Evolutionary conservation across 2,888 invertebrate species (phyloP).

Genomic region (Megaustenia siamemsis): DNA sequence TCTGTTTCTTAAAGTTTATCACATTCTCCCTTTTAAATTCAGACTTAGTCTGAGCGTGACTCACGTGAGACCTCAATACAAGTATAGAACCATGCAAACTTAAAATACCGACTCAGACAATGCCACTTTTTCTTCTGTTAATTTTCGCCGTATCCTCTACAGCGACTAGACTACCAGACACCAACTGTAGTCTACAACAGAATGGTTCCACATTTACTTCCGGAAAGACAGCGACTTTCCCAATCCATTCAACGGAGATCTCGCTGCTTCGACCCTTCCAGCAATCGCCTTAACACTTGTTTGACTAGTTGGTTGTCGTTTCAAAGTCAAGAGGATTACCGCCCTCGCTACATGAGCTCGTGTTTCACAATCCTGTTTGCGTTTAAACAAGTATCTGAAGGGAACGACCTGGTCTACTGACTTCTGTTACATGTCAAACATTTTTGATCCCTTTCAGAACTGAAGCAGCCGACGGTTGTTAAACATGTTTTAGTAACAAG

Average conservation of each 20-base stretch:
- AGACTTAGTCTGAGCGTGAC: no score
- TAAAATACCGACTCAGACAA: no score
- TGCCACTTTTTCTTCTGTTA: no score
- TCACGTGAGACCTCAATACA: no score
- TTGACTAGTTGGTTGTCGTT: conserved; percentile 36
- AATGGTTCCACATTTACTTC: neutral
- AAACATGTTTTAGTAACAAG: conserved; percentile 26
- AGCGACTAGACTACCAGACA: neutral
- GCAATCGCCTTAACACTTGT: conserved; percentile 12
- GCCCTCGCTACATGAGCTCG: neutral
- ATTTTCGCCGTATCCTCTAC: neutral
- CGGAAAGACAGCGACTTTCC: conserved; percentile 12
- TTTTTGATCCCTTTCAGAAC: neutral
- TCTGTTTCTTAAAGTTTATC: no score
- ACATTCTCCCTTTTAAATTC: no score
- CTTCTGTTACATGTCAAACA: conserved; percentile 32
- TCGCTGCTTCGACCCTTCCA: neutral
- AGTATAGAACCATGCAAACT: no score
- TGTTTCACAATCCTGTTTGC: conserved; percentile 28
- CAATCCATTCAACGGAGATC: neutral
- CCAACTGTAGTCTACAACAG: neutral
- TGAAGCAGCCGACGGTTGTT: conserved; percentile 17
- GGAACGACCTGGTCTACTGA: conserved; percentile 11
- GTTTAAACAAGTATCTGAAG: conserved; percentile 23
- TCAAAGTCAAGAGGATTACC: conserved; percentile 43